A percentile compares a stretch with the other conserved stretches of the same genome.
phyloP scores from a whole-genome alignment of 2,888 invertebrate genomes.

The Pseudolycoriella hygida region DNA sequence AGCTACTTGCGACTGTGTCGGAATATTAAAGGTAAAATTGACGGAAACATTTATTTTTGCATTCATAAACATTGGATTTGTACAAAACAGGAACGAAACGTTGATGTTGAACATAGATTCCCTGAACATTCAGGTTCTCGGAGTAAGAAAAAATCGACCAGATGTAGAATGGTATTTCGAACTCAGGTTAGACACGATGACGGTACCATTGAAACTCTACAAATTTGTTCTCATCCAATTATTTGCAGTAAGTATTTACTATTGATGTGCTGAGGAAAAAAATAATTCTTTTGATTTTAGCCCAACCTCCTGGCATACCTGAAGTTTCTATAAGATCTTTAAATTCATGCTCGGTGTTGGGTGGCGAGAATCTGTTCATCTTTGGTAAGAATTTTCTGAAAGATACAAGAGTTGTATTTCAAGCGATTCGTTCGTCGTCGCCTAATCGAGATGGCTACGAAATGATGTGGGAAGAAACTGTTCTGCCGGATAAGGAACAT shows the following conservation, averaged over 20 bases:
- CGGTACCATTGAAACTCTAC: slow-evolving; percentile 64
- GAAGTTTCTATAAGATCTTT: slow-evolving; percentile 83
- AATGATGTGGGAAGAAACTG: slow-evolving; percentile 59
- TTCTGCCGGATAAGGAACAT: slow-evolving; percentile 76
- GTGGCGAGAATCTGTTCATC: slow-evolving; percentile 71
- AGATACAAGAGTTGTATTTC: slow-evolving; percentile 72
- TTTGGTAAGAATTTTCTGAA: slow-evolving; percentile 85
- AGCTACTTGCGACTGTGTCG: slow-evolving; percentile 91
- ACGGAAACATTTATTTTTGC: too few relatives aligned
- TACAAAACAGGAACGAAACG: slow-evolving; percentile 69
- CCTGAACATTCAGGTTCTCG: slow-evolving; percentile 63
- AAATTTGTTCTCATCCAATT: slow-evolving; percentile 78
- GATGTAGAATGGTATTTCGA: slow-evolving; percentile 88
- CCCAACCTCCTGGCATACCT: slow-evolving; percentile 82
- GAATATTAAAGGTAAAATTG: slow-evolving; percentile 74
- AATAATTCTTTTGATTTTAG: too few relatives aligned
- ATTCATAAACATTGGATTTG: too few relatives aligned
- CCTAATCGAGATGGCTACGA: slow-evolving; percentile 29
- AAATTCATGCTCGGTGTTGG: slow-evolving; percentile 57
- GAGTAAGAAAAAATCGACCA: slow-evolving; percentile 86
- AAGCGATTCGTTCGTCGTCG: slow-evolving; percentile 26
- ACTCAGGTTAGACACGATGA: slow-evolving; percentile 61
- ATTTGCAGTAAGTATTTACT: slow-evolving; percentile 90
- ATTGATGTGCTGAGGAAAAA: too few relatives aligned
- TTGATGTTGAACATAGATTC: slow-evolving; percentile 84